Conservation (phyloP, 2,797 vertebrate genomes). For the Manis pentadactyla region DNA sequence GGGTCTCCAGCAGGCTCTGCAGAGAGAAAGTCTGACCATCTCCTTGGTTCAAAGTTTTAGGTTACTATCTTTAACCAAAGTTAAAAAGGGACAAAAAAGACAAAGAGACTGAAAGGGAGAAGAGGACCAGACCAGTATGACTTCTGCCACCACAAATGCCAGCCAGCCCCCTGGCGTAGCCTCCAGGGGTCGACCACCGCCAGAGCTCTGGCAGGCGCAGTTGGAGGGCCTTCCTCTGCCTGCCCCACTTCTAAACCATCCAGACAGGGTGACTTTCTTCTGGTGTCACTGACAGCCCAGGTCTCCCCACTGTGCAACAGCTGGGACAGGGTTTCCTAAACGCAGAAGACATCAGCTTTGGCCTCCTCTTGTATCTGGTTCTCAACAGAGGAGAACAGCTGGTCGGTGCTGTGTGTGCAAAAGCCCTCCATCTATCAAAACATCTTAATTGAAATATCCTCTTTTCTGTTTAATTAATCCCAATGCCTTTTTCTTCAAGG, state of each 20-base stretch:
- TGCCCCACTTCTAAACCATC: not conserved
- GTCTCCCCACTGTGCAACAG: not conserved
- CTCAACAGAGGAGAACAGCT: not conserved
- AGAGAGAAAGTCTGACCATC: not conserved
- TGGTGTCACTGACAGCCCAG: not conserved
- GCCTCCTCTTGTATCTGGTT: not conserved
- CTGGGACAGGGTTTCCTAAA: not conserved
- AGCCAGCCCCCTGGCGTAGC: rapidly evolving
- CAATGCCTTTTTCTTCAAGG: slow-evolving; percentile 53
- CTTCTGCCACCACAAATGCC: not conserved
- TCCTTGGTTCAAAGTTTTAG: slow-evolving; percentile 39
- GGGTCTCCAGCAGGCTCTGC: not conserved
- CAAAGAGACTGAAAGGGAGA: not conserved
- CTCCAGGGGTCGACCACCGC: not conserved
- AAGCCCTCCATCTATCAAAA: slow-evolving; percentile 4
- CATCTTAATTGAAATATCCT: slow-evolving; percentile 8
- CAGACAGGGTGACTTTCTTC: not conserved
- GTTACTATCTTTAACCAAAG: not conserved
- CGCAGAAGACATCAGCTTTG: not conserved
- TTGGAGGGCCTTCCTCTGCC: not conserved
- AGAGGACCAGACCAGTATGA: not conserved
- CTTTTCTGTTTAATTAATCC: slow-evolving; percentile 54
- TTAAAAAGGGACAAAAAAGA: not conserved
- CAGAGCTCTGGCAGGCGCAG: not conserved
- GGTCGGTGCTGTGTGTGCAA: not conserved